Conservation (phyloP, 1,140 invertebrate genomes). For the Drosophila azteca region DNA sequence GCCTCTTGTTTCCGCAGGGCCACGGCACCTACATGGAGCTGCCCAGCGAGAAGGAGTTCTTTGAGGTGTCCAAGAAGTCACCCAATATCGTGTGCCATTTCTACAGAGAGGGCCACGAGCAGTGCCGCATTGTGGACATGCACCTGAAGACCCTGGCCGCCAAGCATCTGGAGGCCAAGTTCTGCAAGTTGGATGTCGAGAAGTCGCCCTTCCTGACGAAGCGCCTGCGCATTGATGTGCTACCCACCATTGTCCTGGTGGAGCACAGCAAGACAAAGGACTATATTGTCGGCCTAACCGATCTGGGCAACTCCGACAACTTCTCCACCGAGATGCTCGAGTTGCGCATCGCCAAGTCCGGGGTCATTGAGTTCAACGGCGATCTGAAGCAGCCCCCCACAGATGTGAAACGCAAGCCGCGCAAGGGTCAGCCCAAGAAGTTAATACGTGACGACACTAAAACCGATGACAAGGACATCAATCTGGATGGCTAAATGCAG, state of each 20-base stretch:
- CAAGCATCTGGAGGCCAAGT: constrained; percentile 95
- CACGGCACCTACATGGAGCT: constrained; percentile 97
- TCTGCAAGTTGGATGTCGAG: constrained; percentile 96
- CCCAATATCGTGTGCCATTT: constrained; percentile 97
- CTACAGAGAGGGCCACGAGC: constrained; percentile 90
- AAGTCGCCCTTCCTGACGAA: constrained; percentile 95
- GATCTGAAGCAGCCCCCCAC: constrained; percentile 90
- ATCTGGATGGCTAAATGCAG: constrained; percentile 84
- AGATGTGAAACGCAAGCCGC: constrained; percentile 85
- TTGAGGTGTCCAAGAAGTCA: constrained; percentile 95
- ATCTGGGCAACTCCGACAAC: constrained; percentile 96
- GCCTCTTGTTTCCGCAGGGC: constrained; percentile 84
- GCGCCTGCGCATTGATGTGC: constrained; percentile 93
- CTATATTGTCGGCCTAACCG: constrained; percentile 97
- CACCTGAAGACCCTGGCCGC: constrained; percentile 93
- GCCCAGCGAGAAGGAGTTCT: constrained; percentile 96
- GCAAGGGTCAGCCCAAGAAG: constrained; percentile 85
- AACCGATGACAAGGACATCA: constrained; percentile 87
- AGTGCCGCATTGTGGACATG: constrained; percentile 97
- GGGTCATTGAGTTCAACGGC: constrained; percentile 91
- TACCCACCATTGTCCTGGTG: constrained; percentile 94
- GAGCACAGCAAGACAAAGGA: constrained; percentile 94
- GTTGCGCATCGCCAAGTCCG: constrained; percentile 93
- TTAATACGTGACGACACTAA: constrained; percentile 86
- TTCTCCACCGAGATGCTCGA: constrained; percentile 97